Evolutionary conservation across 1,140 invertebrate genomes (phyloP).

Genomic region (Anthonomus grandis): DNA sequence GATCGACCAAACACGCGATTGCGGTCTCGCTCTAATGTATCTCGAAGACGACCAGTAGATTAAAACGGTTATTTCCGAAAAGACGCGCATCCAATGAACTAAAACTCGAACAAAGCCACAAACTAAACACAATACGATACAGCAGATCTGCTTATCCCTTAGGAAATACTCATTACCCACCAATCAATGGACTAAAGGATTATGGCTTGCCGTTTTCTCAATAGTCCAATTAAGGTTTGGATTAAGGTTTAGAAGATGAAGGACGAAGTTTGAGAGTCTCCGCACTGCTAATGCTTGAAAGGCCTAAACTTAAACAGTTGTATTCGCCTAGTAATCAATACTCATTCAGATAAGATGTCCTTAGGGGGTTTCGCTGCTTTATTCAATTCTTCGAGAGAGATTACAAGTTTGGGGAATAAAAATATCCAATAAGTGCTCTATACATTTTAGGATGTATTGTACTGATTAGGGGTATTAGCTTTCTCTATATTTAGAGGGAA

Average conservation of each 20-base stretch:
- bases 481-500: no score
- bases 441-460: neutral
- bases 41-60: no score
- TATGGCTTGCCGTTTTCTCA: constrained; percentile 28
- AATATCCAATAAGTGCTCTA: neutral
- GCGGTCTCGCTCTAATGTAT: no score
- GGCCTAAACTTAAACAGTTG: constrained; percentile 10
- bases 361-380: constrained; percentile 1
- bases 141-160: constrained; percentile 45
- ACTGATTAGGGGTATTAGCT: neutral
- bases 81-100: constrained; percentile 42
- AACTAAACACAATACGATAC: constrained; percentile 47
- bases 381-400: constrained; percentile 5
- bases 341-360: constrained; percentile 16
- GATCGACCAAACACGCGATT: no score
- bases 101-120: constrained; percentile 42
- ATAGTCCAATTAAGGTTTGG: constrained; percentile 24
- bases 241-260: constrained; percentile 20
- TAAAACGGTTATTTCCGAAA: no score
- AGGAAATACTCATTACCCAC: constrained; percentile 45
- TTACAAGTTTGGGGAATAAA: neutral
- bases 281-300: neutral
- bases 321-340: constrained; percentile 12
- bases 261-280: constrained; percentile 10
- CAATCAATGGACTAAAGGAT: constrained; percentile 46